Evolutionary conservation across 2,797 vertebrate species (phyloP).

Genomic region (Capromys pilorides): DNA sequence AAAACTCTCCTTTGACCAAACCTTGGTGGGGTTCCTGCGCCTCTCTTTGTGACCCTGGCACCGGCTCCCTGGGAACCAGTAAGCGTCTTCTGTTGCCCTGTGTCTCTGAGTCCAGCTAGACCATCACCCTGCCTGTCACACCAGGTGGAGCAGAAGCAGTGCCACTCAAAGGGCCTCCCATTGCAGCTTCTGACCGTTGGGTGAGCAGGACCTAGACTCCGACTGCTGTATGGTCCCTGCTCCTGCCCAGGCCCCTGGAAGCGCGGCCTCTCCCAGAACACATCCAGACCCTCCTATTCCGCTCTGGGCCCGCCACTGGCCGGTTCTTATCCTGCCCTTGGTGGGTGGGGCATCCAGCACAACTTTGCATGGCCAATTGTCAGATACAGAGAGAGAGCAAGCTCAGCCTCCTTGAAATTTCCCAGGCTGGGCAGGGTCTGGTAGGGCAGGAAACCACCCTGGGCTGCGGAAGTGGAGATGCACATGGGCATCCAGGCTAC

Average conservation of each 20-base stretch:
- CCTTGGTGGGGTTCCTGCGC: background rate
- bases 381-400: background rate
- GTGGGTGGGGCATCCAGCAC: no score
- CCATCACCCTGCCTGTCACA: background rate
- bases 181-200: background rate
- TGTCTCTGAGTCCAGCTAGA: accelerated
- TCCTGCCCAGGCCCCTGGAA: background rate
- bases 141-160: background rate
- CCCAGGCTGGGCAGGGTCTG: background rate
- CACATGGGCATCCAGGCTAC: background rate
- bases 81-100: no score
- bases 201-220: background rate
- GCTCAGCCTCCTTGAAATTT: background rate
- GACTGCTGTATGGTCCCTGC: no score
- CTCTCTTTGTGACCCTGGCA: background rate
- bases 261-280: background rate
- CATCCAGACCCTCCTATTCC: background rate
- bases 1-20: background rate
- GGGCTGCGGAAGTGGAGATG: background rate
- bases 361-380: background rate
- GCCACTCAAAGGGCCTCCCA: background rate
- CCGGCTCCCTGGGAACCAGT: background rate
- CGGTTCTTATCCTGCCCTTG: background rate
- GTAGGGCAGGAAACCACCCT: background rate
- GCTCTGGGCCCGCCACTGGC: background rate